These are phyloP conservation scores for Mormyrus hasselquistii DNA, from an alignment of 2,797 vertebrate genomes.

Conservation along the genomic window DNA sequence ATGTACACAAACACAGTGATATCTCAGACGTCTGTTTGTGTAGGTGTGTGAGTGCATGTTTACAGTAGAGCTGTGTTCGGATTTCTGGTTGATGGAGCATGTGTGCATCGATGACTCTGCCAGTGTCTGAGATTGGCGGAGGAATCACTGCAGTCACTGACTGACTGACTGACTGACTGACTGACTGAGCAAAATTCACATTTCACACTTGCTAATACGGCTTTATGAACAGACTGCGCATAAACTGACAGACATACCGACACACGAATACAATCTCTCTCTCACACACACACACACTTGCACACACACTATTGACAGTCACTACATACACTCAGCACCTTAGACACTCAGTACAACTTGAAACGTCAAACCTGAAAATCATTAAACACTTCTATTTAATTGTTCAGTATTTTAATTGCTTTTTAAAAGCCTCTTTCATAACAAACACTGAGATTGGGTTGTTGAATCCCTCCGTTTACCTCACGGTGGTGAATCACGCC, in stretches of 20 bases:
- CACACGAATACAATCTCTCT: neutral
- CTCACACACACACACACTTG: neutral
- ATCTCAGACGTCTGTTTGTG: neutral
- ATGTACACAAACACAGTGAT: neutral
- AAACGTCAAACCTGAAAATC: neutral
- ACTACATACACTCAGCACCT: neutral
- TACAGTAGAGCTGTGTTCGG: neutral
- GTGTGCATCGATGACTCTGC: neutral
- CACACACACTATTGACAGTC: neutral
- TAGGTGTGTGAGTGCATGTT: neutral
- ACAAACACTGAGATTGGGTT: neutral
- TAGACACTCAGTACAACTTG: neutral
- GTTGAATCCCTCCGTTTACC: neutral
- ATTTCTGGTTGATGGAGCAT: neutral
- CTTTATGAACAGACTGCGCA: neutral
- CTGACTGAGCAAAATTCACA: neutral
- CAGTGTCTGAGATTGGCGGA: neutral
- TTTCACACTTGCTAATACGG: neutral
- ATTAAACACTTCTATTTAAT: conserved; percentile 2
- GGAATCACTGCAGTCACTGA: conserved; percentile 7
- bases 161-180: neutral
- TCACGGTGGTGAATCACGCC: neutral
- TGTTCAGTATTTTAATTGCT: neutral
- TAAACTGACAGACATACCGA: neutral
- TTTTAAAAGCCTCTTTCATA: conserved; percentile 12